These are phyloP conservation scores for Bambusicola thoracicus DNA, from an alignment of 2,113 vertebrate species.

Conservation along the genomic window DNA sequence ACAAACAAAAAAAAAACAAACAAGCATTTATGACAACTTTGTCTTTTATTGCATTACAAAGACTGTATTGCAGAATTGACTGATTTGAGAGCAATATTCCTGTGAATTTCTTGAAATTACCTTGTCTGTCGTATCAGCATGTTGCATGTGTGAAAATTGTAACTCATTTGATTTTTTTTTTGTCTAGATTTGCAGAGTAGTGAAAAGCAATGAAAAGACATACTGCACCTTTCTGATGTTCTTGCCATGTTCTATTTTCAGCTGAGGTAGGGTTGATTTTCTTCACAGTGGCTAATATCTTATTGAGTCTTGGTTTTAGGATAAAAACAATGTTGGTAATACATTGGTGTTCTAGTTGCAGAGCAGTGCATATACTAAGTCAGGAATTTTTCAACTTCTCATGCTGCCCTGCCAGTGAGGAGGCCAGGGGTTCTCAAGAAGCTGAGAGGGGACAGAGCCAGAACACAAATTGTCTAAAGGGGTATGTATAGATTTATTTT, in stretches of 20 bases:
- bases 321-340: neutral
- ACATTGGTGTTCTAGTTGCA: neutral
- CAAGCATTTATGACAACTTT: neutral
- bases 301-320: neutral
- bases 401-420: neutral
- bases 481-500: neutral
- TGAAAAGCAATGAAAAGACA: neutral
- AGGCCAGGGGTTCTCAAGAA: neutral
- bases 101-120: neutral
- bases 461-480: neutral
- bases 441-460: neutral
- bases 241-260: neutral
- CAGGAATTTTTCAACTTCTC: neutral
- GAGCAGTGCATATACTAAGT: neutral
- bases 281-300: neutral
- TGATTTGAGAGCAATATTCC: neutral
- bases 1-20: too few species aligned
- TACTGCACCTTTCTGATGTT: neutral
- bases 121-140: neutral
- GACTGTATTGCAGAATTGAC: neutral
- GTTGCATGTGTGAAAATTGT: neutral
- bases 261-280: neutral
- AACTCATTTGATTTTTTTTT: neutral
- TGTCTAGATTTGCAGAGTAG: neutral
- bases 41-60: neutral